Evolutionary conservation across 1,140 invertebrate genomes (phyloP).

Genomic region (Probaryconus sp.): DNA sequence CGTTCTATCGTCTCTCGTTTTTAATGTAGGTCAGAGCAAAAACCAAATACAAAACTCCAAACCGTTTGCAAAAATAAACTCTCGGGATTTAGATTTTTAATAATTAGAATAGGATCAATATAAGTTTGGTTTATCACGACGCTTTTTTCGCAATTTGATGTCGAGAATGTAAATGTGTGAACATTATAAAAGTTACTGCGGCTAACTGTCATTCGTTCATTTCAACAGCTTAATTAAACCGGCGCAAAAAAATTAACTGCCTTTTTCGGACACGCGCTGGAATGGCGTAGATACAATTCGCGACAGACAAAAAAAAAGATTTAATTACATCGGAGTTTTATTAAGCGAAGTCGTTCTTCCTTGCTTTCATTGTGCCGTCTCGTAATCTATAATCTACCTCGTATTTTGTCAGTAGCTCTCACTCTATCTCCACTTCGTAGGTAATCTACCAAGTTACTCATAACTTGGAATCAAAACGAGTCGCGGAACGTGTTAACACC

Average conservation of each 20-base stretch:
- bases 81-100: no score
- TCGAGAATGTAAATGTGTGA: conserved; percentile 12
- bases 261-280: conserved; percentile 12
- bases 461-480: conserved; percentile 32
- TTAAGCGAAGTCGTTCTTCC: conserved; percentile 41
- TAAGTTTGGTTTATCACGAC: no score
- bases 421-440: conserved; percentile 20
- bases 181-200: conserved; percentile 7
- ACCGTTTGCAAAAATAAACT: no score
- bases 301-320: conserved; percentile 56
- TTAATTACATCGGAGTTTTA: conserved; percentile 58
- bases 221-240: conserved; percentile 55
- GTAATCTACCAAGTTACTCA: conserved; percentile 22
- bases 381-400: conserved; percentile 36
- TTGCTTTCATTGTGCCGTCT: conserved; percentile 32
- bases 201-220: conserved; percentile 30
- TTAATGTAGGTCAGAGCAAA: no score
- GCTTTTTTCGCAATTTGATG: no score
- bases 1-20: no score
- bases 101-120: no score
- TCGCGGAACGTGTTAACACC: background rate
- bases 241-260: conserved; percentile 50
- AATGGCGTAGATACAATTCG: conserved; percentile 27
- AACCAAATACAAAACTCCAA: no score
- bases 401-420: conserved; percentile 19